Conservation (phyloP, 2,113 vertebrate species). For the Tragulus kanchil region DNA sequence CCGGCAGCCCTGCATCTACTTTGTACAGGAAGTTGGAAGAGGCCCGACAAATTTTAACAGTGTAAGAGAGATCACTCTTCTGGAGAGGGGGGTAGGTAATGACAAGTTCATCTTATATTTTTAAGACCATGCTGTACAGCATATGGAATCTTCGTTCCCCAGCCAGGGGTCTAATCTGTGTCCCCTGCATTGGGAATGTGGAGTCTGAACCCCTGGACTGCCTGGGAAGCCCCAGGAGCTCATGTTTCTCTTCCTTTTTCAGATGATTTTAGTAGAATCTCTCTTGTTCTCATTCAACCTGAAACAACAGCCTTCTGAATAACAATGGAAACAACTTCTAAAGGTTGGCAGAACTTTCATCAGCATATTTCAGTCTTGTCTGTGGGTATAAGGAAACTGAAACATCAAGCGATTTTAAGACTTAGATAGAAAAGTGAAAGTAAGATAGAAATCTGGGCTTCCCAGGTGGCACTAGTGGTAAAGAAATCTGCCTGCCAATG, state of each 20-base stretch:
- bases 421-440: too few relatives aligned
- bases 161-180: not conserved
- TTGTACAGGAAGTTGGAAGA: not conserved
- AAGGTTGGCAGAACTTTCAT: not conserved
- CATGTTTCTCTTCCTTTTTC: not conserved
- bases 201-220: not conserved
- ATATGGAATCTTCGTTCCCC: not conserved
- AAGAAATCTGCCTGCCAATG: too few relatives aligned
- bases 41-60: not conserved
- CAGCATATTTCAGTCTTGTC: not conserved
- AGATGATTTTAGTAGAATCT: not conserved
- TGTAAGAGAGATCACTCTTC: not conserved
- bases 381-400: not conserved
- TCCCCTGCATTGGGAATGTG: not conserved
- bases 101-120: not conserved
- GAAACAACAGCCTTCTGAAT: not conserved
- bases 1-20: not conserved
- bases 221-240: not conserved
- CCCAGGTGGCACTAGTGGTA: too few relatives aligned
- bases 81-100: not conserved
- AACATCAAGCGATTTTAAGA: not conserved
- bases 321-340: constrained; percentile 2
- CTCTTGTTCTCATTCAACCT: not conserved
- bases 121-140: not conserved
- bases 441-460: too few relatives aligned